phyloP scores from a whole-genome alignment of 2,797 vertebrate genomes.

The Spatula versicolor region DNA sequence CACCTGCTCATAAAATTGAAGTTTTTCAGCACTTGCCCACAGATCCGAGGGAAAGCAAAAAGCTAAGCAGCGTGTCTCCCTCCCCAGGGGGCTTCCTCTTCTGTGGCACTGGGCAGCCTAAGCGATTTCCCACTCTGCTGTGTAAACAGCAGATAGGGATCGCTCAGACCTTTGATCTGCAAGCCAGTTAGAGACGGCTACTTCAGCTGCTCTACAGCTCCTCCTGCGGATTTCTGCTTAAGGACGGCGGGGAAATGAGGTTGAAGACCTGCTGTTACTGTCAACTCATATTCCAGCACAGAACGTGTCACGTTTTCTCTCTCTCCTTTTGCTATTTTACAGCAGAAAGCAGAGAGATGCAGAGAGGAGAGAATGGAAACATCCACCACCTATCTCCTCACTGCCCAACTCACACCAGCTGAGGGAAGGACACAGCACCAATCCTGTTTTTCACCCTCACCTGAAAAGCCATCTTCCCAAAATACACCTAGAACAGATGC shows the following conservation, averaged over 20 bases:
- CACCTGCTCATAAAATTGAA: background rate
- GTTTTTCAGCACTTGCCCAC: background rate
- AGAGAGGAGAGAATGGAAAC: background rate
- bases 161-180: background rate
- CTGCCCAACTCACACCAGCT: background rate
- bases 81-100: background rate
- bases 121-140: background rate
- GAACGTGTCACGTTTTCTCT: background rate
- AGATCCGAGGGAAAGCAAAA: background rate
- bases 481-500: background rate
- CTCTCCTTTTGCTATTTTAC: background rate
- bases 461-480: background rate
- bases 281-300: background rate
- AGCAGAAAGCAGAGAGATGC: background rate
- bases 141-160: background rate
- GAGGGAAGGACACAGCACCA: background rate
- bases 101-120: background rate
- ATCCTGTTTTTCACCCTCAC: background rate
- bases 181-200: background rate
- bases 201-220: background rate
- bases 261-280: background rate
- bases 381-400: background rate
- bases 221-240: background rate
- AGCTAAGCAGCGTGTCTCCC: rapidly evolving
- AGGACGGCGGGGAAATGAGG: background rate